These are phyloP conservation scores for Metalampra italica DNA, from an alignment of 2,888 invertebrate species.

Conservation along the genomic window DNA sequence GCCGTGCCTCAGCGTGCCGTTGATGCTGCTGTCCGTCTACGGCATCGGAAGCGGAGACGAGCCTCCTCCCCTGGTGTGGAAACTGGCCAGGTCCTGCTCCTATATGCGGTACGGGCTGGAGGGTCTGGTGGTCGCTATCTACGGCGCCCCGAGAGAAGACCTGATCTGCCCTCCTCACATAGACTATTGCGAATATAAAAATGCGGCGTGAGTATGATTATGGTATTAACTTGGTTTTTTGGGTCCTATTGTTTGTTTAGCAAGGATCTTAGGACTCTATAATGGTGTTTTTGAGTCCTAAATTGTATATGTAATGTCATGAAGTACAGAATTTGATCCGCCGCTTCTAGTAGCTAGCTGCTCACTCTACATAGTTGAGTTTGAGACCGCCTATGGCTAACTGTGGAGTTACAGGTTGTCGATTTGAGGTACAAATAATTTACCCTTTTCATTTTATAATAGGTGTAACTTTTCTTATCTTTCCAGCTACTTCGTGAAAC, in stretches of 20 bases:
- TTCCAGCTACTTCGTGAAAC: constrained; percentile 82
- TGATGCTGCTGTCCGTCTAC: constrained; percentile 92
- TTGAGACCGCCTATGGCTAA: no score
- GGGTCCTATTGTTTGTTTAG: not conserved
- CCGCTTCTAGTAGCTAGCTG: no score
- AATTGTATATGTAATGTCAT: no score
- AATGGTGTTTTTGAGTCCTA: no score
- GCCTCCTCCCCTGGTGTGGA: constrained; percentile 85
- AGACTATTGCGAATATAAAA: constrained; percentile 86
- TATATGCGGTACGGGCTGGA: constrained; percentile 90
- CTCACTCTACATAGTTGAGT: no score
- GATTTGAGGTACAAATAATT: no score
- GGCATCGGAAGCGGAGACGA: constrained; percentile 89
- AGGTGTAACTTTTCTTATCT: not conserved
- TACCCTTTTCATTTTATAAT: no score
- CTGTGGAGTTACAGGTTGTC: no score
- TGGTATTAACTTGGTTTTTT: not conserved
- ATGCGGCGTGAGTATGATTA: constrained; percentile 71
- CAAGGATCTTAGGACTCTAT: not conserved
- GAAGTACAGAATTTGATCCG: no score
- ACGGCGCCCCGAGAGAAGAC: constrained; percentile 85
- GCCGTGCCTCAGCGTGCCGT: constrained; percentile 90
- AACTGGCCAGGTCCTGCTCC: constrained; percentile 88
- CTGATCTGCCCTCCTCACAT: constrained; percentile 85
- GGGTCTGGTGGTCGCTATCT: constrained; percentile 88